Evolutionary conservation across 2,888 invertebrate genomes (phyloP).

Genomic region (Syrista parreyssii): DNA sequence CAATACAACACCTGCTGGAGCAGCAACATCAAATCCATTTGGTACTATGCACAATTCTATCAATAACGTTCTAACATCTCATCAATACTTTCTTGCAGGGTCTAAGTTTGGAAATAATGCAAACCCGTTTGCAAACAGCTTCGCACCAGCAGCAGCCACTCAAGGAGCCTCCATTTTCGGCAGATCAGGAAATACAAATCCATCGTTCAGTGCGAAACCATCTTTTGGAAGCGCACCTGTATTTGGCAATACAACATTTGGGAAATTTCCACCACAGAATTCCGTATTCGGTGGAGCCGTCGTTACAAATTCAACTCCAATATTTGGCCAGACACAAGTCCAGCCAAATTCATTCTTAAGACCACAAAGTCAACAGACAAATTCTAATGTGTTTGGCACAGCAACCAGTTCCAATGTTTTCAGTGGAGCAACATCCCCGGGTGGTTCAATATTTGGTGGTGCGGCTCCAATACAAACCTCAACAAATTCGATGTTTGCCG

Average conservation of each 20-base stretch:
- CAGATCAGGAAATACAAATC: slow-evolving; percentile 29
- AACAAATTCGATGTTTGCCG: slow-evolving; percentile 22
- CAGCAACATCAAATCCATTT: slow-evolving; percentile 11
- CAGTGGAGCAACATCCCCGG: slow-evolving; percentile 41
- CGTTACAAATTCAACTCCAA: slow-evolving; percentile 33
- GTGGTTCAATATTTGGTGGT: slow-evolving; percentile 45
- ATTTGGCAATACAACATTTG: slow-evolving; percentile 47
- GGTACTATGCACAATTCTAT: not conserved
- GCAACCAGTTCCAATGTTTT: slow-evolving; percentile 36
- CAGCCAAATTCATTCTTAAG: slow-evolving; percentile 42
- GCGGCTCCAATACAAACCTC: slow-evolving; percentile 27
- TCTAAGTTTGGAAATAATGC: not conserved
- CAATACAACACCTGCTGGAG: slow-evolving; percentile 19
- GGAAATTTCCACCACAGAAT: slow-evolving; percentile 31
- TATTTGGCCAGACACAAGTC: slow-evolving; percentile 45
- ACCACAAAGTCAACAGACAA: slow-evolving; percentile 42
- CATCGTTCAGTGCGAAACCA: slow-evolving; percentile 53
- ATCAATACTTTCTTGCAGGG: not conserved
- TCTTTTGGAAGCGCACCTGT: slow-evolving; percentile 42
- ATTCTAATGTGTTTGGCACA: slow-evolving; percentile 37
- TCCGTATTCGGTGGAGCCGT: slow-evolving; percentile 40
- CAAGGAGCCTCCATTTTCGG: slow-evolving; percentile 46
- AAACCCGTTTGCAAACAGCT: slow-evolving; percentile 44
- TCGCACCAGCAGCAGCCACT: slow-evolving; percentile 18
- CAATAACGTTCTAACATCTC: not conserved